phyloP scores from a whole-genome alignment of 2,888 invertebrate genomes.

The Doris montereyensis region DNA sequence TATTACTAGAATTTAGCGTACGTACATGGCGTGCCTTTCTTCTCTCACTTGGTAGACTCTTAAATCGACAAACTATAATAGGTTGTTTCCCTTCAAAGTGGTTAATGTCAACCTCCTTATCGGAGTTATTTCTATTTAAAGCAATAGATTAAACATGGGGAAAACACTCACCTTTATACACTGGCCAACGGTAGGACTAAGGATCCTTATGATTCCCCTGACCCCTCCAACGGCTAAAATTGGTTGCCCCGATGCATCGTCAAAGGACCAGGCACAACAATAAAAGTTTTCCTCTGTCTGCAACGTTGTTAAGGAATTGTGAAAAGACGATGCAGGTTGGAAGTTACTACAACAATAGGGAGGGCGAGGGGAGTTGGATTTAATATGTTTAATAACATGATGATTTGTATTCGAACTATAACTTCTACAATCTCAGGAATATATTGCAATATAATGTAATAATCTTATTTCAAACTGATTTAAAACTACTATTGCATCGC shows the following conservation, averaged over 20 bases:
- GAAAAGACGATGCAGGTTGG: background rate
- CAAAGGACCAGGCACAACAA: slow-evolving; percentile 96
- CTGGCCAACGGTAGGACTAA: slow-evolving; percentile 86
- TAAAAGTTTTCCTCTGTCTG: slow-evolving; percentile 95
- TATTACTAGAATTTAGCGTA: too few relatives aligned
- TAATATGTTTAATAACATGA: background rate
- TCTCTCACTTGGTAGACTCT: too few relatives aligned
- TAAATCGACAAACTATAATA: too few relatives aligned
- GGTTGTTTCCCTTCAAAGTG: too few relatives aligned
- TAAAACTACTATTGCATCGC: too few relatives aligned
- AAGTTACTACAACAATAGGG: background rate
- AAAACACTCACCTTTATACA: slow-evolving; percentile 83
- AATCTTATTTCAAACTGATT: too few relatives aligned
- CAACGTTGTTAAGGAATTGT: background rate
- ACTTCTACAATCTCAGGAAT: too few relatives aligned
- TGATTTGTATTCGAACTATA: background rate
- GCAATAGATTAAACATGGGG: too few relatives aligned
- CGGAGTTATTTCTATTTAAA: too few relatives aligned
- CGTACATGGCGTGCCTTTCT: too few relatives aligned
- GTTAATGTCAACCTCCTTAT: too few relatives aligned
- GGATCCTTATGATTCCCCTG: slow-evolving; percentile 89
- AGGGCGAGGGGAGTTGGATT: background rate
- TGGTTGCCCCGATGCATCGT: slow-evolving; percentile 80
- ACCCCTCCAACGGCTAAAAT: slow-evolving; percentile 93
- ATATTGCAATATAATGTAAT: too few relatives aligned